A percentile compares a stretch with the other conserved stretches of the same genome.
phyloP scores from a whole-genome alignment of 1,140 invertebrate genomes.

The Thaumatotibia leucotreta region DNA sequence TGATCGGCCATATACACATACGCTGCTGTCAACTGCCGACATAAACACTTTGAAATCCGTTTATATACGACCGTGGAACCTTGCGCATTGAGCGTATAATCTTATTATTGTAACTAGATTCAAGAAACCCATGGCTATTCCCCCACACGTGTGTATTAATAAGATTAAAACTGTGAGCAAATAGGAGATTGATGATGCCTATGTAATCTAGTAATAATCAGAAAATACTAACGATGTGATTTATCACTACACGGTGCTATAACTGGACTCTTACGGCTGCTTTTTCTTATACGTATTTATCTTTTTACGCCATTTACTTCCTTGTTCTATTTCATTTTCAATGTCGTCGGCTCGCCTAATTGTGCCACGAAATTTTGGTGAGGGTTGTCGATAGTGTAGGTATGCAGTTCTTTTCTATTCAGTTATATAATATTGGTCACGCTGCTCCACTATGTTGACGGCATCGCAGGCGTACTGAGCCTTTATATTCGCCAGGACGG shows the following conservation, averaged over 20 bases:
- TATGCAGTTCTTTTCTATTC: too few species aligned
- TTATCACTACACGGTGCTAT: conserved; percentile 34
- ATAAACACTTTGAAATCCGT: conserved; percentile 77
- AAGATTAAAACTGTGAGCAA: conserved; percentile 77
- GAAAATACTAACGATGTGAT: conserved; percentile 74
- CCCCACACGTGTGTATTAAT: conserved; percentile 74
- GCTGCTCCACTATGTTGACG: too few species aligned
- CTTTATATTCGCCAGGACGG: too few species aligned
- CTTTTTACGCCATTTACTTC: too few species aligned
- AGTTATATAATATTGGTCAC: too few species aligned
- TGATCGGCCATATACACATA: conserved; percentile 77
- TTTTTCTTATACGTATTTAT: too few species aligned
- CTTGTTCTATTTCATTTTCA: too few species aligned
- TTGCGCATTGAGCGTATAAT: conserved; percentile 73
- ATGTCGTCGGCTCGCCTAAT: too few species aligned
- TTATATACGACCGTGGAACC: conserved; percentile 76
- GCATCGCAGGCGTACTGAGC: too few species aligned
- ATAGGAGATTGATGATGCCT: conserved; percentile 74
- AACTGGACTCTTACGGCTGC: too few species aligned
- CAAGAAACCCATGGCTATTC: conserved; percentile 76
- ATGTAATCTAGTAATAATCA: conserved; percentile 74
- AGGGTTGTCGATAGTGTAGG: too few species aligned
- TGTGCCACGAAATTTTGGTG: too few species aligned
- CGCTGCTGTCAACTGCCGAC: conserved; percentile 77
- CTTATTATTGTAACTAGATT: conserved; percentile 77